phyloP scores from a whole-genome alignment of 2,797 vertebrate genomes.

The Podarcis lilfordi region DNA sequence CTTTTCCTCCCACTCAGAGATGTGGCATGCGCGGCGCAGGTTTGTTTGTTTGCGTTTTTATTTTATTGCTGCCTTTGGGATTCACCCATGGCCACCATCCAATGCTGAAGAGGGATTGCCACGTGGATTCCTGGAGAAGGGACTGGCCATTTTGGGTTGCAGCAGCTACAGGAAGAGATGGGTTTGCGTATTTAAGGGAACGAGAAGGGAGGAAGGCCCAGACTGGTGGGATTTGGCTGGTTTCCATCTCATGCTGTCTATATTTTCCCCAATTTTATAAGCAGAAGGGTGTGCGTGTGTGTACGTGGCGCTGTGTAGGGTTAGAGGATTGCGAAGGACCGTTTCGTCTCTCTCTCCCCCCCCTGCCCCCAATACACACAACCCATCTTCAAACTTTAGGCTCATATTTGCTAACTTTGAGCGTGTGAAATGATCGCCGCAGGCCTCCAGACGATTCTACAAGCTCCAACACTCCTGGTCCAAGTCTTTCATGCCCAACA shows the following conservation, averaged over 20 bases:
- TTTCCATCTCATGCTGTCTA: not conserved
- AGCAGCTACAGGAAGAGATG: constrained; percentile 5
- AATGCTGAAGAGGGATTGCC: constrained; percentile 70
- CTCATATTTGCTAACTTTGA: not conserved
- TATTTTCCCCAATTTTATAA: not conserved
- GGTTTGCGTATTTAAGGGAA: not conserved
- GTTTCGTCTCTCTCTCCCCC: not conserved
- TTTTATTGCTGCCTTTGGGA: constrained; percentile 38
- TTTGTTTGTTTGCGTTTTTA: constrained; percentile 61
- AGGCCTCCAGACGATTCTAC: not conserved
- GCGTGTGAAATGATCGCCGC: not conserved
- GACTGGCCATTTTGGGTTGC: constrained; percentile 29
- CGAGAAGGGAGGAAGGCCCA: constrained; percentile 20
- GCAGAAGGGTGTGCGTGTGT: not conserved
- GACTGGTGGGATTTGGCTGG: not conserved
- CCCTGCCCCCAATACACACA: too few relatives aligned
- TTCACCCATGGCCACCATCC: constrained; percentile 73
- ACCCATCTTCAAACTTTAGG: not conserved
- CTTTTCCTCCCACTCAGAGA: constrained; percentile 60
- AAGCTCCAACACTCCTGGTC: not conserved
- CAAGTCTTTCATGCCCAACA: not conserved
- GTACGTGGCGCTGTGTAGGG: not conserved
- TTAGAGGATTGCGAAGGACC: not conserved
- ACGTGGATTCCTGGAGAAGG: not conserved
- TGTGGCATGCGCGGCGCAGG: constrained; percentile 71